Evolutionary conservation across 2,113 vertebrate genomes (phyloP).

Genomic region (Speoplatyrhinus poulsoni): DNA sequence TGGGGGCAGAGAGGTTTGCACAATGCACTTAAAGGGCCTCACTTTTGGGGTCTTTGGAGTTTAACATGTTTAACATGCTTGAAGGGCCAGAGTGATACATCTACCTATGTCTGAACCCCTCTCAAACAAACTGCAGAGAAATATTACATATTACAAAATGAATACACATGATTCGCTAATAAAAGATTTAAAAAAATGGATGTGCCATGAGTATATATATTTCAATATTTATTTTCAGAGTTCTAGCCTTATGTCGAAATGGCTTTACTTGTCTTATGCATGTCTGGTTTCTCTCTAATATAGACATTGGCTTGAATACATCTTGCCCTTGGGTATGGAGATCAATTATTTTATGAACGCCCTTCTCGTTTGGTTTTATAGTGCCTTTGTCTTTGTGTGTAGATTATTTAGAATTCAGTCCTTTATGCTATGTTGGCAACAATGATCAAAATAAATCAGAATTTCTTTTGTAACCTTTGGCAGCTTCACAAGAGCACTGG

Average conservation of each 20-base stretch:
- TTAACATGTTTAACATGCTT: conserved; percentile 43
- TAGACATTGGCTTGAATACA: no score
- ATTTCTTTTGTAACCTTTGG: conserved; percentile 72
- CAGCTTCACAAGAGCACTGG: conserved; percentile 61
- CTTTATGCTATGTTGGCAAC: conserved; percentile 49
- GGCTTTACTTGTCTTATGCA: no score
- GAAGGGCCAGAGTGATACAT: conserved; percentile 30
- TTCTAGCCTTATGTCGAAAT: no score
- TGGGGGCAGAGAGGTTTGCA: conserved; percentile 19
- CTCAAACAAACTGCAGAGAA: conserved; percentile 15
- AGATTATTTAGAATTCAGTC: conserved; percentile 67
- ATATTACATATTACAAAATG: conserved; percentile 13
- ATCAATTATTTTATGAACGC: conserved; percentile 46
- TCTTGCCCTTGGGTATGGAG: conserved; percentile 25
- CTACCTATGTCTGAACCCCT: conserved; percentile 6
- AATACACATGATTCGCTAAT: conserved; percentile 31
- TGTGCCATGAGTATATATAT: background rate
- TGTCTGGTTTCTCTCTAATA: no score
- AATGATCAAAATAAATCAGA: conserved; percentile 63
- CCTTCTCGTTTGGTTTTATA: conserved; percentile 58
- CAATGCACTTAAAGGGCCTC: conserved; percentile 32
- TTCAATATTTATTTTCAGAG: background rate
- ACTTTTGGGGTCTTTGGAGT: conserved; percentile 32
- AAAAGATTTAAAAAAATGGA: background rate
- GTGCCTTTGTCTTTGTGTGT: conserved; percentile 57